Evolutionary conservation across 2,113 vertebrate genomes (phyloP).

Genomic region (Grallaria varia): DNA sequence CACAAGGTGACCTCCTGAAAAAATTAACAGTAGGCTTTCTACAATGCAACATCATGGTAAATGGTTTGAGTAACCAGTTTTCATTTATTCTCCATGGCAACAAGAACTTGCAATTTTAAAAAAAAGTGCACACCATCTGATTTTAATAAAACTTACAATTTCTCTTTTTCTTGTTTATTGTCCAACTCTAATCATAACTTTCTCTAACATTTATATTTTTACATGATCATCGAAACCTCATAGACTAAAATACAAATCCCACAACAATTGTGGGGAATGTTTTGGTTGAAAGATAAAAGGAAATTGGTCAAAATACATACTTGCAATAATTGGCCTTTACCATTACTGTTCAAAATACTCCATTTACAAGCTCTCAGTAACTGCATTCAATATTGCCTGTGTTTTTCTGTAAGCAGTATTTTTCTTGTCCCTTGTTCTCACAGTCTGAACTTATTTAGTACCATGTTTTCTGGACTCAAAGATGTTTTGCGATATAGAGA

Average conservation of each 20-base stretch:
- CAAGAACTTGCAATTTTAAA: background rate
- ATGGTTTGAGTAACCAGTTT: background rate
- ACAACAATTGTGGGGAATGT: slow-evolving; percentile 68
- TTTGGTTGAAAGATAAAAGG: slow-evolving; percentile 69
- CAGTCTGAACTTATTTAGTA: slow-evolving; percentile 25
- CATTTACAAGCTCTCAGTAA: slow-evolving; percentile 26
- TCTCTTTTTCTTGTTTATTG: slow-evolving; percentile 65
- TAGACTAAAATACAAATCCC: slow-evolving; percentile 65
- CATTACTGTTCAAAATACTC: slow-evolving; percentile 29
- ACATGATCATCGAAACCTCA: slow-evolving; percentile 67
- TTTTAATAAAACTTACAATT: slow-evolving; percentile 61
- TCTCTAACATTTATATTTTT: slow-evolving; percentile 69
- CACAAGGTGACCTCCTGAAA: background rate
- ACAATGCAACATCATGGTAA: background rate
- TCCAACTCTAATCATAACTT: slow-evolving; percentile 68
- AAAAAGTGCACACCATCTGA: slow-evolving; percentile 46
- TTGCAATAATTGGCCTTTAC: slow-evolving; percentile 62
- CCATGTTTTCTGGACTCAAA: background rate
- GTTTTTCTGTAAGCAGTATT: background rate
- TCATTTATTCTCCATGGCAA: background rate
- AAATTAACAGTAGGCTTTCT: background rate
- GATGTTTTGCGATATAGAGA: background rate
- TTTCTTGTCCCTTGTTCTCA: slow-evolving; percentile 38
- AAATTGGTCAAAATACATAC: slow-evolving; percentile 51
- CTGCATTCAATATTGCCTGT: background rate